Evolutionary conservation across 2,888 invertebrate species (phyloP).

Genomic region (Ennomos fuscantarius): DNA sequence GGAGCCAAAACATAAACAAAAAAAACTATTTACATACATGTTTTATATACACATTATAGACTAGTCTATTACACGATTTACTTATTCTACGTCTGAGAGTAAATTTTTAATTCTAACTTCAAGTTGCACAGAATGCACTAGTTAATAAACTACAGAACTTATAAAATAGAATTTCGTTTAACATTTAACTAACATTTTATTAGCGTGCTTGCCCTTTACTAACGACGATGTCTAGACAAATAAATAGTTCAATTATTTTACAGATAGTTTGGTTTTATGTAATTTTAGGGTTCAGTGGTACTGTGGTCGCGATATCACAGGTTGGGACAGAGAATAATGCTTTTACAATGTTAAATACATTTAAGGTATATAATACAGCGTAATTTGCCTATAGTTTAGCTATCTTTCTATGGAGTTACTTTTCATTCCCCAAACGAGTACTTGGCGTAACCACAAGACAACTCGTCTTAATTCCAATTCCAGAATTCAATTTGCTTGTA

Average conservation of each 20-base stretch:
- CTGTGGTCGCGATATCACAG: slow-evolving; percentile 33
- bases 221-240: slow-evolving; percentile 39
- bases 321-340: slow-evolving; percentile 29
- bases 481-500: slow-evolving; percentile 40
- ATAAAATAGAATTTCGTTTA: slow-evolving; percentile 12
- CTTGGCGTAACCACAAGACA: slow-evolving; percentile 21
- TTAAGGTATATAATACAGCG: slow-evolving; percentile 2
- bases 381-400: neutral
- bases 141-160: slow-evolving; percentile 3
- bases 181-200: slow-evolving; percentile 18
- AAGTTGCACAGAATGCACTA: neutral
- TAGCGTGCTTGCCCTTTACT: slow-evolving; percentile 27
- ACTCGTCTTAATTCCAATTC: slow-evolving; percentile 25
- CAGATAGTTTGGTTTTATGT: slow-evolving; percentile 30
- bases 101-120: too few relatives aligned
- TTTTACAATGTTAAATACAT: slow-evolving; percentile 21
- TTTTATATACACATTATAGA: too few relatives aligned
- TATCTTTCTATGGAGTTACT: too few relatives aligned
- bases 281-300: slow-evolving; percentile 29
- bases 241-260: slow-evolving; percentile 34
- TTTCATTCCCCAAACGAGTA: too few relatives aligned
- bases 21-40: too few relatives aligned
- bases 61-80: too few relatives aligned
- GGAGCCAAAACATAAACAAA: too few relatives aligned
- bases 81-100: too few relatives aligned